Evolutionary conservation across 2,113 vertebrate species (phyloP).

Genomic region (Delphinapterus leucas): DNA sequence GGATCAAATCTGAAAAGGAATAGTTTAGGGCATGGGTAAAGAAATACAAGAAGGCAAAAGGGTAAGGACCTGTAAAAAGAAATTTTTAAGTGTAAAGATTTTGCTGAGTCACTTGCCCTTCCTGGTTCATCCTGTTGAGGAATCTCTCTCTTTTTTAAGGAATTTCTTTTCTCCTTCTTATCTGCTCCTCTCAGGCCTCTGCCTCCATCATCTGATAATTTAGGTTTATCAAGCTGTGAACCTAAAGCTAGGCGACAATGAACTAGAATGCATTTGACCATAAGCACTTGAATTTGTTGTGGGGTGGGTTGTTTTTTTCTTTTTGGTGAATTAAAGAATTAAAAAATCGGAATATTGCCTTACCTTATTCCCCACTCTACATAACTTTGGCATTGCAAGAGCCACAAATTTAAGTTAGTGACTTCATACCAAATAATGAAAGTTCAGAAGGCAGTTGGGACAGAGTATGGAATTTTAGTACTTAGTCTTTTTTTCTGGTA

Average conservation of each 20-base stretch:
- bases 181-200: background rate
- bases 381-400: background rate
- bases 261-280: background rate
- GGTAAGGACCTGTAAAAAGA: background rate
- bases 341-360: background rate
- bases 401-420: background rate
- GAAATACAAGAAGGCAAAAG: background rate
- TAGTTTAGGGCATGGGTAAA: background rate
- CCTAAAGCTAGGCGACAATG: background rate
- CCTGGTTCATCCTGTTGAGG: background rate
- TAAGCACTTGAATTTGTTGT: background rate
- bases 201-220: background rate
- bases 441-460: background rate
- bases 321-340: background rate
- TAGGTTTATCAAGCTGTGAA: background rate
- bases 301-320: background rate
- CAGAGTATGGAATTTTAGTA: conserved; percentile 8
- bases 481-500: background rate
- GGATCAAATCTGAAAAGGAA: background rate
- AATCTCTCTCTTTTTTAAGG: background rate
- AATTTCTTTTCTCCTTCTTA: background rate
- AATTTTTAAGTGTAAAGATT: background rate
- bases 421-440: background rate
- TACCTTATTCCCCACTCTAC: background rate
- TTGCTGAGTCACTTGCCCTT: background rate